These are phyloP conservation scores for Mareca strepera DNA, from an alignment of 2,797 vertebrate species.

Conservation along the genomic window DNA sequence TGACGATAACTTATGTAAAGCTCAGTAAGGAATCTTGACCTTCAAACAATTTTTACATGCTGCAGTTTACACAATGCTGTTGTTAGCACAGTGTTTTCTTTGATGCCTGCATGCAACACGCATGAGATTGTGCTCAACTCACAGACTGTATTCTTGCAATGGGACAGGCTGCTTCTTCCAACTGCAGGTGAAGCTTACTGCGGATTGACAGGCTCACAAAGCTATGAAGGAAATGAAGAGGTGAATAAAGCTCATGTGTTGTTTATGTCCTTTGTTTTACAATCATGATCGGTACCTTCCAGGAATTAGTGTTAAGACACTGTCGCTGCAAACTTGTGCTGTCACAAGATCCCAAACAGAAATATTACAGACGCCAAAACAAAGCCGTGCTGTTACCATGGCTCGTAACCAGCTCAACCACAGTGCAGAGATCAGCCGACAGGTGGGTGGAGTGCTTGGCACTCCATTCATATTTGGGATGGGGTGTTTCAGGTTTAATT, in stretches of 20 bases:
- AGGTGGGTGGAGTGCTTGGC: accelerated
- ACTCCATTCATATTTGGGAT: not conserved
- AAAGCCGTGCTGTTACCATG: not conserved
- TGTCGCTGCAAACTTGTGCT: not conserved
- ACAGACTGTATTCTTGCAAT: not conserved
- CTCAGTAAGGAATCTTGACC: not conserved
- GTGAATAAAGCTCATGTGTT: not conserved
- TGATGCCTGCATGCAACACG: not conserved
- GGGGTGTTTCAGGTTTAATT: not conserved
- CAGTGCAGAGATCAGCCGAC: accelerated
- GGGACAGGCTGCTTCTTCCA: not conserved
- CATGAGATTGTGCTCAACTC: not conserved
- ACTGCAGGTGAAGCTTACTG: not conserved
- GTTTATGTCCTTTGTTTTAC: not conserved
- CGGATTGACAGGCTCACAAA: not conserved
- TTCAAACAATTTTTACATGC: not conserved
- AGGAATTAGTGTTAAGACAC: not conserved
- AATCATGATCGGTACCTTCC: not conserved
- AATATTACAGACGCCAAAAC: not conserved
- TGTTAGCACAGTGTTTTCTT: not conserved
- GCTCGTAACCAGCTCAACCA: accelerated
- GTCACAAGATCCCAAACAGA: not conserved
- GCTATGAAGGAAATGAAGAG: not conserved
- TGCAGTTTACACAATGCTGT: not conserved
- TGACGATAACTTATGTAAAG: accelerated